Base-by-base conservation (phyloP, 2,113 vertebrate genomes). In the Trachemys scripta region DNA sequence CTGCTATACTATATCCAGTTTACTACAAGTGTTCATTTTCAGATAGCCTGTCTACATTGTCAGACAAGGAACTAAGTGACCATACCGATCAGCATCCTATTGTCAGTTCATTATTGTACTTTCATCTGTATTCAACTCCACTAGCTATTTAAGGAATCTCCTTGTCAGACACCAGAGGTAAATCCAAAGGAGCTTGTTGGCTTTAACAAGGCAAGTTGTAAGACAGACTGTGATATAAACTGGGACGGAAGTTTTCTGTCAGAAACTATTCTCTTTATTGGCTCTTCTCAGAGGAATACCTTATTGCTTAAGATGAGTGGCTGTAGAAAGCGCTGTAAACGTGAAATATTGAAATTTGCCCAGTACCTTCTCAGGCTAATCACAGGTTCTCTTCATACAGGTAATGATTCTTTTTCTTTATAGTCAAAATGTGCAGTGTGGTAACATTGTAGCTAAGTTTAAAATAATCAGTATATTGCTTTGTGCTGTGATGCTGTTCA, bases 321-420 rank as follows among this genome's bases (percentile, higher is more conserved):
- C 98, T 99, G 99, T 98, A 99, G 99, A 97, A 99, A 99, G 97
- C 98, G 99, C 88, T 99, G 99, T 98, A 99, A 99, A 98, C 98
- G 99, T 85, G 99, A 99, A 98, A 98, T 99, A 94, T 89, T 99
- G 98, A 99, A 99, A 98, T 99, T 99, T 97, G 99, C 99, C 94
- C 99, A 99, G 98, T 99, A 99, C 97, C 98, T 99, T 94, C 99
- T 99, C 98, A 98, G 99, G 96, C 98, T 99, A 69, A 98, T 99
- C 98, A 99, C 99, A 42, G 99, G 99, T 87, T 99, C 99, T 38
- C 99, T 99, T 69, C 98, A 99, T 98, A 97, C 99, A 98, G 99
- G 99, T 99, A 99, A 99, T 97, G 95, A n/a, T 87, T 85, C 53
- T 54, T 96, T 98, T 97, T 95, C 95, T 95, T 88, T 92, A 76